These are phyloP conservation scores for Thinocorus orbignyianus DNA, from an alignment of 2,113 vertebrate species.

Conservation along the genomic window DNA sequence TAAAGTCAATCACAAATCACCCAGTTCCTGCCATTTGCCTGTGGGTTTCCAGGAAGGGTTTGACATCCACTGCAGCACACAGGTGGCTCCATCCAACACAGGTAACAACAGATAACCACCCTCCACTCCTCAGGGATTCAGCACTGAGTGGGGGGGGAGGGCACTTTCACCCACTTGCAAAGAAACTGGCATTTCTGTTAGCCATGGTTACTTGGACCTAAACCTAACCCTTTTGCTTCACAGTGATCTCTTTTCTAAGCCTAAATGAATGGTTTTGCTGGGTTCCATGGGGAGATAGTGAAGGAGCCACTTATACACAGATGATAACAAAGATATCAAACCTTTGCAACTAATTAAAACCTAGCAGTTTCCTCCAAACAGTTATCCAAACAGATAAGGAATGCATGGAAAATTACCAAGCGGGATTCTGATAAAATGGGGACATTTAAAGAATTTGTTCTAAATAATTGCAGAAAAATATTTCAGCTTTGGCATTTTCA, in stretches of 20 bases:
- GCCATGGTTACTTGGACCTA: not conserved
- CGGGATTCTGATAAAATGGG: not conserved
- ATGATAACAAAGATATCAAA: not conserved
- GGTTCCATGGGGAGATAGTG: not conserved
- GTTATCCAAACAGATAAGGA: not conserved
- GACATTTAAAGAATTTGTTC: not conserved
- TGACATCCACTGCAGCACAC: not conserved
- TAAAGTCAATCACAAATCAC: not conserved
- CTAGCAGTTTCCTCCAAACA: not conserved
- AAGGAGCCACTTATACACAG: not conserved
- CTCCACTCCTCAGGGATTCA: accelerated
- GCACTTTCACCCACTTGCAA: accelerated
- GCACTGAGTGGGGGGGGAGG: not conserved
- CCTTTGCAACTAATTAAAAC: not conserved
- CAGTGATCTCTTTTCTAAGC: not conserved
- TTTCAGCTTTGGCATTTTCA: not conserved
- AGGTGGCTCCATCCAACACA: accelerated
- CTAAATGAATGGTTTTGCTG: not conserved
- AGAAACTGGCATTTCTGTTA: not conserved
- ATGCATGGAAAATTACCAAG: not conserved
- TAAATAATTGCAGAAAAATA: not conserved
- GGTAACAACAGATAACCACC: not conserved
- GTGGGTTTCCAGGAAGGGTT: not conserved
- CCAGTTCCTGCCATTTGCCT: not conserved
- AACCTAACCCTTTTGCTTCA: not conserved